phyloP scores from a whole-genome alignment of 2,888 invertebrate species.

The Lottia gigantea region DNA sequence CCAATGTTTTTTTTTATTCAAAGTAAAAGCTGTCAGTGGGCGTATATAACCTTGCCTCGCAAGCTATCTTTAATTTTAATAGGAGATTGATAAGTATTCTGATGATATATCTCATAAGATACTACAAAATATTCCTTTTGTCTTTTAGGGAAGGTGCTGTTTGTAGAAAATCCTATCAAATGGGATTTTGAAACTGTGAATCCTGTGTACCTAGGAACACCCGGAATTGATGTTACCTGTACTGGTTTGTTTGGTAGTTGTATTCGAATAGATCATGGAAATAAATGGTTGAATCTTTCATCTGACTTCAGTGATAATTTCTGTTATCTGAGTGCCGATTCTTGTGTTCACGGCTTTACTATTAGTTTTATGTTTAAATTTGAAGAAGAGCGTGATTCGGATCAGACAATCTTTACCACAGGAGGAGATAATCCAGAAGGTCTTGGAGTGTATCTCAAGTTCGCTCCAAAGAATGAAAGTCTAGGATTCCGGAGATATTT shows the following conservation, averaged over 20 bases:
- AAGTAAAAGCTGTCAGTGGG: no score
- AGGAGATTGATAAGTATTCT: no score
- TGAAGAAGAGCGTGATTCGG: slow-evolving; percentile 21
- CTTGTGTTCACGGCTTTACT: slow-evolving; percentile 31
- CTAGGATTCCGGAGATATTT: slow-evolving; percentile 34
- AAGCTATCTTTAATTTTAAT: no score
- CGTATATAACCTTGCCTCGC: no score
- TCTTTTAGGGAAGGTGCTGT: slow-evolving; percentile 27
- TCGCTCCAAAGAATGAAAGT: slow-evolving; percentile 28
- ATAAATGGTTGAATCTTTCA: slow-evolving; percentile 25
- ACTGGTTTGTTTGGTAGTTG: slow-evolving; percentile 13
- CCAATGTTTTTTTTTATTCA: no score
- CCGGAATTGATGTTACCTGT: background rate
- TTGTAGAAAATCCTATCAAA: slow-evolving; percentile 17
- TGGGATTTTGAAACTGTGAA: slow-evolving; percentile 21
- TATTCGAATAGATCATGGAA: slow-evolving; percentile 11
- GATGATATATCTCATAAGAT: no score
- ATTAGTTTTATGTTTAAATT: slow-evolving; percentile 26
- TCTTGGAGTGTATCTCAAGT: slow-evolving; percentile 26
- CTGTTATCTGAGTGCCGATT: slow-evolving; percentile 23
- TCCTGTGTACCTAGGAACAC: background rate
- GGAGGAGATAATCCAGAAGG: slow-evolving; percentile 28
- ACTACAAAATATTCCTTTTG: background rate
- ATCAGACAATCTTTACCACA: slow-evolving; percentile 29
- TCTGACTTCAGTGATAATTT: background rate